A percentile compares a stretch with the other conserved stretches of the same genome.
Evolutionary conservation across 2,888 invertebrate genomes (phyloP).

Genomic region (Cotesia congregata): DNA sequence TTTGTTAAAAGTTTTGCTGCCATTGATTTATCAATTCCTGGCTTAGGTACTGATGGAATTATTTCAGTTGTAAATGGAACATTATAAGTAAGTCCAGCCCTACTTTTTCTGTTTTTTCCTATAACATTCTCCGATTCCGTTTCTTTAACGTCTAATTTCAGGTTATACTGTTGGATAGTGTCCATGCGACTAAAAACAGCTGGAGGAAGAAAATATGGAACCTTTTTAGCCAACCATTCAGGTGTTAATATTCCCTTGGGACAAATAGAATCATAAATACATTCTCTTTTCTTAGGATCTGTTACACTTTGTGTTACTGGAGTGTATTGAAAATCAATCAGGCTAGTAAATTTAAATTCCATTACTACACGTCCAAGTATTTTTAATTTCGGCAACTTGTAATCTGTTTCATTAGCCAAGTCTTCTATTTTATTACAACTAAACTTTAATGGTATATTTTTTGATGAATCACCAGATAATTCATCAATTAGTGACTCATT

Average conservation of each 20-base stretch:
- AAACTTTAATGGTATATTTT: slow-evolving; percentile 30
- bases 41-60: slow-evolving; percentile 77
- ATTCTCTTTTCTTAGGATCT: slow-evolving; percentile 71
- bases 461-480: slow-evolving; percentile 50
- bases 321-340: slow-evolving; percentile 94
- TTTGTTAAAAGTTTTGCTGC: slow-evolving; percentile 68
- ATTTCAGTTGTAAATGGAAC: slow-evolving; percentile 76
- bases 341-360: slow-evolving; percentile 79
- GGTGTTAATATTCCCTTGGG: slow-evolving; percentile 74
- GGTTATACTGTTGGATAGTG: slow-evolving; percentile 68
- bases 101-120: slow-evolving; percentile 72
- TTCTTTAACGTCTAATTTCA: slow-evolving; percentile 60
- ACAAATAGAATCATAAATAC: slow-evolving; percentile 76
- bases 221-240: slow-evolving; percentile 74
- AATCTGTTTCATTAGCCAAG: slow-evolving; percentile 65
- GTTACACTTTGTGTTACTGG: slow-evolving; percentile 75
- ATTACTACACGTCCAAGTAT: slow-evolving; percentile 76
- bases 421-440: slow-evolving; percentile 53
- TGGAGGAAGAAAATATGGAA: slow-evolving; percentile 82
- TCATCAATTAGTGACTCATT: slow-evolving; percentile 24
- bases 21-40: slow-evolving; percentile 73
- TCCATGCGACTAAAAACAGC: slow-evolving; percentile 85
- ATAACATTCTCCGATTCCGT: slow-evolving; percentile 67
- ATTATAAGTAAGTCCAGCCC: slow-evolving; percentile 75
- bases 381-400: slow-evolving; percentile 67